Conservation (phyloP, 2,797 vertebrate genomes). For the Rhinatrema bivittatum region DNA sequence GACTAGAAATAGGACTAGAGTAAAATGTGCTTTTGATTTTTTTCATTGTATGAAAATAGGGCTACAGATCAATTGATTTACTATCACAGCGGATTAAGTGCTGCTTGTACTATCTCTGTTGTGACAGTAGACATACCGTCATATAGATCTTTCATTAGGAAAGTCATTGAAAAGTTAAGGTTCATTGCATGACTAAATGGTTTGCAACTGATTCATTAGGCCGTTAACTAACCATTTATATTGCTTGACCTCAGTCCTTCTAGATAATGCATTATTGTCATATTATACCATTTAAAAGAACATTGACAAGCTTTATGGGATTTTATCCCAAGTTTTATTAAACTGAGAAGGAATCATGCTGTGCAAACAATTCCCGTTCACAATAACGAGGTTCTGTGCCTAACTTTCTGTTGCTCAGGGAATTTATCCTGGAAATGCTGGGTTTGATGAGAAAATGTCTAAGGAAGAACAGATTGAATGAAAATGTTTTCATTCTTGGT, state of each 20-base stretch:
- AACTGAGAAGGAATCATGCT: conserved; percentile 4
- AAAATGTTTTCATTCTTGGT: conserved; percentile 1
- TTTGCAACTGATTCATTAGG: conserved; percentile 60
- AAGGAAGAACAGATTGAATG: conserved; percentile 4
- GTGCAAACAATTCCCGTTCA: conserved; percentile 19
- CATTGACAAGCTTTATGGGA: conserved; percentile 37
- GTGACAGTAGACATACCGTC: conserved; percentile 54
- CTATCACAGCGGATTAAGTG: conserved; percentile 62
- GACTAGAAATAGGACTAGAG: conserved; percentile 42
- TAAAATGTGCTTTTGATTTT: conserved; percentile 54
- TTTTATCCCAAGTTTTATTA: conserved; percentile 43
- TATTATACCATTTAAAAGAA: conserved; percentile 40
- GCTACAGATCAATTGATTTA: conserved; percentile 70
- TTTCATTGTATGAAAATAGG: conserved; percentile 57
- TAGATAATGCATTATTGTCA: conserved; percentile 50
- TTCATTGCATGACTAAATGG: conserved; percentile 57
- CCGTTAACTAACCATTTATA: conserved; percentile 64
- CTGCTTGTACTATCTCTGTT: conserved; percentile 56
- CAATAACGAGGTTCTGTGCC: conserved; percentile 6
- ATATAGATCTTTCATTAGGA: conserved; percentile 72
- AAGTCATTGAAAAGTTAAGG: conserved; percentile 62
- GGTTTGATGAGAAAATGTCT: background rate
- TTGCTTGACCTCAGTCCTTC: conserved; percentile 55
- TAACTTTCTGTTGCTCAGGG: background rate
- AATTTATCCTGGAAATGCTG: background rate